phyloP scores from a whole-genome alignment of 2,113 vertebrate species.

The Odobenus rosmarus region DNA sequence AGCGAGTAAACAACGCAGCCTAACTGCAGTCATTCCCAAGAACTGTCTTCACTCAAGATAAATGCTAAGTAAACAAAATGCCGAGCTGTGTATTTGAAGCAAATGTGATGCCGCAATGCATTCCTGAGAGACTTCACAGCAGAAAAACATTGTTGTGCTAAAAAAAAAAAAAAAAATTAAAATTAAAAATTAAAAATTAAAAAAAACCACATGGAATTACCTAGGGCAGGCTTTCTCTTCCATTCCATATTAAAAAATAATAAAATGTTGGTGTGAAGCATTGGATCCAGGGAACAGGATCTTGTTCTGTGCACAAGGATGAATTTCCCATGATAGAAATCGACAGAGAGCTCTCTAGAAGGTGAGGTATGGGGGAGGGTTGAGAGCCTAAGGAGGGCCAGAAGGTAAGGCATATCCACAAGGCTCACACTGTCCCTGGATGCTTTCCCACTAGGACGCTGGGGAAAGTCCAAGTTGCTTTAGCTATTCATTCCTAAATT shows the following conservation, averaged over 20 bases:
- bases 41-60: neutral
- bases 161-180: neutral
- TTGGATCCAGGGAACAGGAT: neutral
- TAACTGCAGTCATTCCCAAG: neutral
- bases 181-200: neutral
- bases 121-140: neutral
- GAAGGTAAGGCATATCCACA: neutral
- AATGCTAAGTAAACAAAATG: conserved; percentile 29
- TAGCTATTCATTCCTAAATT: neutral
- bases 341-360: neutral
- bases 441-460: neutral
- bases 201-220: neutral
- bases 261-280: neutral
- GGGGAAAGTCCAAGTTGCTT: neutral
- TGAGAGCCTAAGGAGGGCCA: neutral
- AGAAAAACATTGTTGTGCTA: neutral
- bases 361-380: rapidly evolving
- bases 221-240: no score
- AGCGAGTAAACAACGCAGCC: neutral
- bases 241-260: neutral
- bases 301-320: neutral
- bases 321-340: neutral
- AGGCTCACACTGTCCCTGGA: rapidly evolving
- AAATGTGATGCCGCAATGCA: neutral
- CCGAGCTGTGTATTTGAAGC: conserved; percentile 5